Evolutionary conservation across 2,113 vertebrate genomes (phyloP), one percentile per base, ranked within the genome.

Genomic region (Murina feae): DNA sequence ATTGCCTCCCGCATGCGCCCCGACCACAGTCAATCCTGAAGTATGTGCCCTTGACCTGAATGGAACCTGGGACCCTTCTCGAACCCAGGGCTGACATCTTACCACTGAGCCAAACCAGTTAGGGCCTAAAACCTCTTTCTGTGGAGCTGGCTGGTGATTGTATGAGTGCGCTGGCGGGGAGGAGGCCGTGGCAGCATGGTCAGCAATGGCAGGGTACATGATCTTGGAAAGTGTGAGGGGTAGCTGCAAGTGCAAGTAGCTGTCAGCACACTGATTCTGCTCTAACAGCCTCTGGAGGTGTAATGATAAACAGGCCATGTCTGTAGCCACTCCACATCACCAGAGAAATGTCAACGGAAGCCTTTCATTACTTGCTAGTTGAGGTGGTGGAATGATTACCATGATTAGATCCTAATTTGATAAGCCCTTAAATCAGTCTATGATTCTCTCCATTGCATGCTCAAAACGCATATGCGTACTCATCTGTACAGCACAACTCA

Each of bases 341-440:
- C 11, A 1, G 63, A 72, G 68, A 85, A 68, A 28, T 28, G 51
- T 14, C 32, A 30, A 53, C 16, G 32, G 25, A 37, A 82, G 39
- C 35, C 81, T 95, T 96, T 88, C 28, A 72, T 86, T 51, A 69
- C 69, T 32, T 75, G 49, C 86, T 60, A 44, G 81, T 55, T 69
- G 81, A 65, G 78, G 58, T 53, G 47, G 65, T 58, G 79, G 93
- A 86, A 80, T 72, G 65, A 18, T 81, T 44, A 74, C 63, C 51
- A 6, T 90, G 71, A 71, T 89, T 72, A 89, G 65, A 65, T 32
- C 58, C 58, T 60, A 63, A 95, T 63, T 58, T 74, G 58, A 89
- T 90, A 86, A 95, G 35, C 60, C 71, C 74, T 78, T 13, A 58
- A 86, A 71, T 55, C 49, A 86, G 71, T 90, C 30, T 66, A 4